Evolutionary conservation across 2,888 invertebrate genomes (phyloP).

Genomic region (Agrochola circellaris): DNA sequence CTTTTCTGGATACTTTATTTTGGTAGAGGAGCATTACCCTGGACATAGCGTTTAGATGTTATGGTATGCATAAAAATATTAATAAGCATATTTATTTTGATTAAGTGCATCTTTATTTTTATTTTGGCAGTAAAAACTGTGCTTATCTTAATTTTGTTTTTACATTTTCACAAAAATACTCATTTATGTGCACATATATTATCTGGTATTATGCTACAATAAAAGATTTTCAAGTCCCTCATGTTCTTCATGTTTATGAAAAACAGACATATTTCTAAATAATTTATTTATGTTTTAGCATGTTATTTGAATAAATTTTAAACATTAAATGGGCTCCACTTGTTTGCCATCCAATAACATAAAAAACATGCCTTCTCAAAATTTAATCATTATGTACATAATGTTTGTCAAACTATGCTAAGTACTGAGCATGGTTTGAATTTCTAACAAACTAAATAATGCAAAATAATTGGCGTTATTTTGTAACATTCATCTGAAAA

Average conservation of each 20-base stretch:
- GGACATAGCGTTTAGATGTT: neutral
- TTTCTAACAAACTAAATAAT: neutral
- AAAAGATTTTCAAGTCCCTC: neutral
- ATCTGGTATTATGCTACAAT: conserved; percentile 1
- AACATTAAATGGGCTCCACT: neutral
- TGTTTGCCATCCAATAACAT: neutral
- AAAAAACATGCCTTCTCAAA: neutral
- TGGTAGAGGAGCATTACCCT: neutral
- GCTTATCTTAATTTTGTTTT: neutral
- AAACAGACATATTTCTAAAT: neutral
- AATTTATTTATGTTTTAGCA: conserved; percentile 1
- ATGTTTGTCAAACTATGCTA: no score
- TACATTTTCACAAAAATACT: neutral
- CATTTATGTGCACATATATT: conserved; percentile 13
- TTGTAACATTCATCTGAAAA: neutral
- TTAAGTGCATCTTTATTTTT: neutral
- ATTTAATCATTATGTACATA: neutral
- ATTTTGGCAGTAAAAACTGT: neutral
- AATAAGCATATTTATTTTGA: neutral
- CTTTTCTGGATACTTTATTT: neutral
- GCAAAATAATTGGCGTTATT: neutral
- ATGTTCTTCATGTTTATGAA: conserved; percentile 9
- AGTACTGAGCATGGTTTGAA: neutral
- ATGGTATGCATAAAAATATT: neutral
- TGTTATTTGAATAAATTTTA: conserved; percentile 6